These are phyloP conservation scores for Eupeodes luniger DNA, from an alignment of 2,888 invertebrate genomes.

Conservation along the genomic window DNA sequence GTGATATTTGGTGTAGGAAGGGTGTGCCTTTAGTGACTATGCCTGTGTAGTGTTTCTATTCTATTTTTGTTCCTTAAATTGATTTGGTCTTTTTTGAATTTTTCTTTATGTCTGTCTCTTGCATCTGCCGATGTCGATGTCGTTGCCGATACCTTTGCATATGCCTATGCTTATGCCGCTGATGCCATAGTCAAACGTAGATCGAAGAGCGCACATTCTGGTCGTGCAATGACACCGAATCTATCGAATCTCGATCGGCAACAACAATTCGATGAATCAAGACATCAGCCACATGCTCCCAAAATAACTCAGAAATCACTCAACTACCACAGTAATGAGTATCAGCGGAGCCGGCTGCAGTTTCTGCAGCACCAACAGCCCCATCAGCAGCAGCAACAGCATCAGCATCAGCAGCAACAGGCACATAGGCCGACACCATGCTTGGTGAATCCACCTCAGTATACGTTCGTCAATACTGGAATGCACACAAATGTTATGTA, in stretches of 20 bases:
- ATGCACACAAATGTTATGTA: conserved; percentile 84
- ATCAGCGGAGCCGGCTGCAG: conserved; percentile 81
- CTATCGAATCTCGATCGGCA: conserved; percentile 78
- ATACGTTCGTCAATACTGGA: conserved; percentile 82
- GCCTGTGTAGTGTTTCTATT: conserved; percentile 42
- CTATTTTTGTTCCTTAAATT: conserved; percentile 64
- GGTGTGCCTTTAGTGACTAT: neutral
- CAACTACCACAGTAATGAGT: conserved; percentile 84
- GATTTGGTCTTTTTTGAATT: conserved; percentile 22
- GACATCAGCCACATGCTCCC: conserved; percentile 77
- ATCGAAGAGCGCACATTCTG: conserved; percentile 84
- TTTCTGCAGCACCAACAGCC: conserved; percentile 80
- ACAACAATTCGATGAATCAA: conserved; percentile 75
- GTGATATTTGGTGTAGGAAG: neutral
- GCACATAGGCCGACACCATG: conserved; percentile 77
- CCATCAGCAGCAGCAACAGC: conserved; percentile 74
- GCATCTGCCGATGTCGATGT: conserved; percentile 11
- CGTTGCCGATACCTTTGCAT: neutral
- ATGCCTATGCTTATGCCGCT: neutral
- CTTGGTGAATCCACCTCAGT: conserved; percentile 78
- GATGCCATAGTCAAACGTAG: conserved; percentile 82
- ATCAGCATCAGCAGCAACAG: conserved; percentile 74
- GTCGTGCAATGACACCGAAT: conserved; percentile 80
- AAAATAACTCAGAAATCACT: conserved; percentile 83
- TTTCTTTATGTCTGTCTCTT: conserved; percentile 35